phyloP scores from a whole-genome alignment of 2,113 vertebrate genomes.

The Thermophis baileyi region DNA sequence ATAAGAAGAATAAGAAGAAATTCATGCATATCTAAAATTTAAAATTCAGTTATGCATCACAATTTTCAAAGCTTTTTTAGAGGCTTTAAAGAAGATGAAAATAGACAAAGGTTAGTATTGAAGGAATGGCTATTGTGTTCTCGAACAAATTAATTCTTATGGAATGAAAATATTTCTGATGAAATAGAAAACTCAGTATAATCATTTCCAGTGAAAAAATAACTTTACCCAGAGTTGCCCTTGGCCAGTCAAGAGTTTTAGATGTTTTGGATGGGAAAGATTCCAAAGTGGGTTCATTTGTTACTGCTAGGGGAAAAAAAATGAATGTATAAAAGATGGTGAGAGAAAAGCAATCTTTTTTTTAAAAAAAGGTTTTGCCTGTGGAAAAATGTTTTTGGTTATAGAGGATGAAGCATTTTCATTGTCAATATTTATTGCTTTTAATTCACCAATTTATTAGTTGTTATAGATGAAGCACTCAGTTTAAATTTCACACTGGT shows the following conservation, averaged over 20 bases:
- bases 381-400: conserved; percentile 46
- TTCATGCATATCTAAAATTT: conserved; percentile 54
- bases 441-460: conserved; percentile 32
- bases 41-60: conserved; percentile 34
- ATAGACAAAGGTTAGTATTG: conserved; percentile 45
- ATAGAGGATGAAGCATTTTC: conserved; percentile 35
- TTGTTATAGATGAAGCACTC: conserved; percentile 35
- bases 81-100: conserved; percentile 28
- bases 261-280: conserved; percentile 72
- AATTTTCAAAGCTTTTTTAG: not conserved
- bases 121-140: conserved; percentile 40
- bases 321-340: conserved; percentile 62
- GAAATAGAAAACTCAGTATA: conserved; percentile 53
- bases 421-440: conserved; percentile 22
- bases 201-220: conserved; percentile 60
- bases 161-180: conserved; percentile 55
- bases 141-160: conserved; percentile 57
- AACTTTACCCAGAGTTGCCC: conserved; percentile 76
- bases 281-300: conserved; percentile 71
- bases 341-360: conserved; percentile 8
- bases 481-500: conserved; percentile 29
- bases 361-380: conserved; percentile 51
- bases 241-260: conserved; percentile 73
- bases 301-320: conserved; percentile 73
- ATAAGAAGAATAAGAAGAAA: not conserved